These are phyloP conservation scores for Polydrusus cervinus DNA, from an alignment of 2,888 invertebrate species.

Conservation along the genomic window DNA sequence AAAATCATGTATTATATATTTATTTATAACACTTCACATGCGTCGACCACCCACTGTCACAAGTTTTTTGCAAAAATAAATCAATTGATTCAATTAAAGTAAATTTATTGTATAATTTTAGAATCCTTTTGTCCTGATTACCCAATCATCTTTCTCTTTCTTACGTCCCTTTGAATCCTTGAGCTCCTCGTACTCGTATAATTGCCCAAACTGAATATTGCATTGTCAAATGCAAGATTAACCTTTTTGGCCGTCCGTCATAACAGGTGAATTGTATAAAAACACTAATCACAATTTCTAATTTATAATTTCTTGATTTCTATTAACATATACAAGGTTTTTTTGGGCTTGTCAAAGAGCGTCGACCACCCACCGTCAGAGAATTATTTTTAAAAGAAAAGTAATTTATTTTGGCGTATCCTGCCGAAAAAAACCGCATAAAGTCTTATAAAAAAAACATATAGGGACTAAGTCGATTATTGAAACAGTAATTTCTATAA, in stretches of 20 bases:
- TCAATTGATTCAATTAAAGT: constrained; percentile 17
- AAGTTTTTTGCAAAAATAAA: constrained; percentile 3
- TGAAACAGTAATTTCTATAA: no score
- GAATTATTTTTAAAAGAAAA: constrained; percentile 17
- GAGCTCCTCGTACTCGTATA: constrained; percentile 10
- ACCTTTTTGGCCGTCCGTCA: constrained; percentile 28
- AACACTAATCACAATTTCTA: constrained; percentile 43
- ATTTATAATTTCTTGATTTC: constrained; percentile 45
- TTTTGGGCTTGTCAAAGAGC: constrained; percentile 35
- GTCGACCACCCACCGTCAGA: constrained; percentile 43
- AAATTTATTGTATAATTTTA: constrained; percentile 24
- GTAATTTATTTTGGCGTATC: constrained; percentile 15
- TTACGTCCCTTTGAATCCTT: not conserved
- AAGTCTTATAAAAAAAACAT: no score
- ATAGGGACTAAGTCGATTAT: no score
- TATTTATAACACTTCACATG: not conserved
- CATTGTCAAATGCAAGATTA: constrained; percentile 17
- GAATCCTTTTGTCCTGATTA: not conserved
- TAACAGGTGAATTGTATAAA: constrained; percentile 36
- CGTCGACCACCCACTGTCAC: constrained; percentile 31
- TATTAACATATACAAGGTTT: constrained; percentile 27
- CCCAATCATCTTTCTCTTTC: constrained; percentile 19
- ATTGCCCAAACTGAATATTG: constrained; percentile 33
- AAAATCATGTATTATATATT: not conserved
- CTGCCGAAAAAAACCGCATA: no score